Evolutionary conservation across 23 tunicate species (phyloP).

Genomic region (Diplosoma virens): DNA sequence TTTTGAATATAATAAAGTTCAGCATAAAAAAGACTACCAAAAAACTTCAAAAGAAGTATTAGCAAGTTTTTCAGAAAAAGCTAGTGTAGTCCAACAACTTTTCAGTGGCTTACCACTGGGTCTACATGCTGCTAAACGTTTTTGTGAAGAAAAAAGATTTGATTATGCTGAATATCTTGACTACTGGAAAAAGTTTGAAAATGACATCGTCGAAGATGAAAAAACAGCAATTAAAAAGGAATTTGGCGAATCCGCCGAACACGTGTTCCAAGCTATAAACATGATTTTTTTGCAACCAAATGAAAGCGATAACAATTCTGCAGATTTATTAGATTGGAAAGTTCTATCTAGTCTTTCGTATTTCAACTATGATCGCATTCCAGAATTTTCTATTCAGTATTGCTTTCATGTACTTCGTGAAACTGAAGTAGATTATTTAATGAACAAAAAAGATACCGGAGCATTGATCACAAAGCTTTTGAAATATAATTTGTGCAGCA

Average conservation of each 20-base stretch:
- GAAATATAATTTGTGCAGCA: constrained; percentile 2
- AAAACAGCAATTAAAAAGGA: neutral
- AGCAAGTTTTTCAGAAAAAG: too few relatives aligned
- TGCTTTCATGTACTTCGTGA: neutral
- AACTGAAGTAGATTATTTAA: neutral
- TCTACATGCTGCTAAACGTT: constrained; percentile 5
- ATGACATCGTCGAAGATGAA: neutral
- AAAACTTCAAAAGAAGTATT: too few relatives aligned
- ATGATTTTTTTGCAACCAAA: neutral
- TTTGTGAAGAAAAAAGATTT: constrained; percentile 3
- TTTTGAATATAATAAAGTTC: too few relatives aligned
- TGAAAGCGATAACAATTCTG: neutral
- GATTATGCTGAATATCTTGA: constrained; percentile 8
- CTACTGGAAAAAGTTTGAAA: neutral
- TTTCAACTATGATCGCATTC: constrained; percentile 16
- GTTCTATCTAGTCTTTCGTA: constrained; percentile 16
- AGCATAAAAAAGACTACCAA: too few relatives aligned
- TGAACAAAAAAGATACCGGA: neutral
- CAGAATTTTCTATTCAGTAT: neutral
- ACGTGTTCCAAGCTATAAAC: constrained; percentile 15
- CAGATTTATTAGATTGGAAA: constrained; percentile 16
- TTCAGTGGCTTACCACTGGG: constrained; percentile 40
- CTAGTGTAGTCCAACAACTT: neutral
- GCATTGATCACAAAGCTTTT: neutral
- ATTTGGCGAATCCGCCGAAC: constrained; percentile 8